Conservation (phyloP, 2,113 vertebrate genomes). For the Tonatia bakeri region DNA sequence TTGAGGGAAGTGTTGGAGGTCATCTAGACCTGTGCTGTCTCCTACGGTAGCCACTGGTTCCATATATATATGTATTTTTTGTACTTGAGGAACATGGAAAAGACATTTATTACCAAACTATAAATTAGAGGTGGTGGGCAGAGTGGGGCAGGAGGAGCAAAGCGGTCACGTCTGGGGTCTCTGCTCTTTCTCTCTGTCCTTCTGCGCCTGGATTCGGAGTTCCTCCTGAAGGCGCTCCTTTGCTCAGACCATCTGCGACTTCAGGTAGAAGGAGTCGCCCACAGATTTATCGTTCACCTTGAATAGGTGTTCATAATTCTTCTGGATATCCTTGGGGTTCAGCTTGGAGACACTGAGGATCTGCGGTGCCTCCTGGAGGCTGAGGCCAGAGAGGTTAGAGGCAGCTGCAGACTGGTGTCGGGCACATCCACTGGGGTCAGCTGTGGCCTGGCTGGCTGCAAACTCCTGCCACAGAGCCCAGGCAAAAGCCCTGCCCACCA, state of each 20-base stretch:
- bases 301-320: slow-evolving; percentile 97
- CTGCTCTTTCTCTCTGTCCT: slow-evolving; percentile 68
- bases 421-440: slow-evolving; percentile 83
- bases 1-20: not conserved
- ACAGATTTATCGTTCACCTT: slow-evolving; percentile 94
- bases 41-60: not conserved
- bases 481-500: too few species aligned
- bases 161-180: slow-evolving; percentile 83
- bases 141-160: fast-evolving
- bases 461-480: too few species aligned
- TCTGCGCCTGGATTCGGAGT: slow-evolving; percentile 85
- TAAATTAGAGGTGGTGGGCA: slow-evolving; percentile 71
- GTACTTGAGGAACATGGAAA: not conserved
- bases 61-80: too few species aligned
- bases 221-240: slow-evolving; percentile 97
- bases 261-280: slow-evolving; percentile 96
- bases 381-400: slow-evolving; percentile 91
- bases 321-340: slow-evolving; percentile 90
- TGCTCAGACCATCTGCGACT: slow-evolving; percentile 97
- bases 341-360: slow-evolving; percentile 92
- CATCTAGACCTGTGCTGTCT: not conserved
- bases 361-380: slow-evolving; percentile 95
- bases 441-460: slow-evolving; percentile 89
- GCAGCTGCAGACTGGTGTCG: slow-evolving; percentile 90
- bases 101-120: slow-evolving; percentile 80